Conservation (phyloP, 2,113 vertebrate species). For the Riparia riparia region DNA sequence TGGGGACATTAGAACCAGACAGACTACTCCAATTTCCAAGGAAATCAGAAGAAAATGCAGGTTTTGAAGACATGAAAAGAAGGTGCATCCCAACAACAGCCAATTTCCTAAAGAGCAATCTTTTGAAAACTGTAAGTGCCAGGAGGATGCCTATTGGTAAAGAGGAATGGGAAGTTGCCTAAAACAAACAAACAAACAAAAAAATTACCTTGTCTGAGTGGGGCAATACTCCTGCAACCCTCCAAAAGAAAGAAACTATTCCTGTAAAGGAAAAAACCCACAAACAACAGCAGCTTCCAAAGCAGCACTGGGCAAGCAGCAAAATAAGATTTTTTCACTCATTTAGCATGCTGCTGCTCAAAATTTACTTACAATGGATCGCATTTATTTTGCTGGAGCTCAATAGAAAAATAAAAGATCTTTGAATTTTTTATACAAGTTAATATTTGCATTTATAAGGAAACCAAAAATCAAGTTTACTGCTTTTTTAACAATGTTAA, state of each 20-base stretch:
- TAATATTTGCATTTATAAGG: background rate
- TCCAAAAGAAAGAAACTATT: background rate
- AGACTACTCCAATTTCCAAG: background rate
- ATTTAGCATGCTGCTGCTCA: background rate
- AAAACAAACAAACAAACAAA: background rate
- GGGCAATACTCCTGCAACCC: background rate
- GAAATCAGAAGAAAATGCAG: background rate
- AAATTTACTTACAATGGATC: background rate
- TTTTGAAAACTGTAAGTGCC: background rate
- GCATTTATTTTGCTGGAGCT: background rate
- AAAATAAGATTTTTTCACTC: background rate
- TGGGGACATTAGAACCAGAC: background rate
- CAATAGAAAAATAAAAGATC: rapidly evolving
- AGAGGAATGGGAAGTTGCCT: background rate
- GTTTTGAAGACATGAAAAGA: background rate
- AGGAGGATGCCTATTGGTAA: background rate
- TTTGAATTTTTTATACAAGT: background rate
- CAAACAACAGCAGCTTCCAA: background rate
- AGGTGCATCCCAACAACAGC: background rate
- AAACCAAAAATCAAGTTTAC: background rate
- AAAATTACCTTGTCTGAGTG: background rate
- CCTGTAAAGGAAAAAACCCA: background rate
- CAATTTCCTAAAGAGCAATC: background rate
- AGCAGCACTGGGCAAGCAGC: background rate
- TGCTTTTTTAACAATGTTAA: background rate